Base-by-base conservation (phyloP, 2,797 vertebrate genomes). In the Morelia viridis region DNA sequence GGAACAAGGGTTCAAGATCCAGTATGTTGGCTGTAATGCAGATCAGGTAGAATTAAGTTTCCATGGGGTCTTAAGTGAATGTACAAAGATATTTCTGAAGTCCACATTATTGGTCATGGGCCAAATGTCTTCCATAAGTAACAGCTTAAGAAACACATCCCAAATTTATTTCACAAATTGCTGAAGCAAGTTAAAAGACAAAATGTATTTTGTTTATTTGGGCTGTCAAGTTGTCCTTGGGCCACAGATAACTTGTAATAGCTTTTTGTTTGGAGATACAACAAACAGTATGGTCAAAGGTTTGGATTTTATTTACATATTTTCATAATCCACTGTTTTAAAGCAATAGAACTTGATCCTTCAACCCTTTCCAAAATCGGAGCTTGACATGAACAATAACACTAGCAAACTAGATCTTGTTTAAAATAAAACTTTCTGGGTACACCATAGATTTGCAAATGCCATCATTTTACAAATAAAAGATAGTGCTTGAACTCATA, bases 291-390 rank as follows among this genome's bases (percentile, higher is more conserved):
- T 85, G 41, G 92, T 93, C 24, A 85, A 94, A 85, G 88, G 61
- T 61, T 50, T 90, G 88, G 85, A 2, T 93, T 92, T 1, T 83
- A 89, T 11, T 19, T 10, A 87, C 83, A 64, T 92, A 68, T 91
- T 91, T 94, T 91, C 28, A 89, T 92, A 83, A 62, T 22, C n/a
- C 19, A 91, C 90, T 62, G 94, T 41, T 89, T 65, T 19, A 88
- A 92, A 80, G 93, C 92, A 24, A 90, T n/a, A 94, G n/a, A 89
- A 95, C 65, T 1, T 57, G 22, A 8, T 65, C 68, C 88, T 91
- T 26, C 88, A 95, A 90, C 93, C 93, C 76, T 50, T 96, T 96
- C 89, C 93, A 80, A 84, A 85, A 93, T 41, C 83, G 91, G 93
- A 87, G 31, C 50, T 90, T 90, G 85, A 92, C 85, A 56, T 76